Evolutionary conservation across 2,797 vertebrate species (phyloP), one percentile per base, ranked within the genome.

Genomic region (Nannoperca obscura): DNA sequence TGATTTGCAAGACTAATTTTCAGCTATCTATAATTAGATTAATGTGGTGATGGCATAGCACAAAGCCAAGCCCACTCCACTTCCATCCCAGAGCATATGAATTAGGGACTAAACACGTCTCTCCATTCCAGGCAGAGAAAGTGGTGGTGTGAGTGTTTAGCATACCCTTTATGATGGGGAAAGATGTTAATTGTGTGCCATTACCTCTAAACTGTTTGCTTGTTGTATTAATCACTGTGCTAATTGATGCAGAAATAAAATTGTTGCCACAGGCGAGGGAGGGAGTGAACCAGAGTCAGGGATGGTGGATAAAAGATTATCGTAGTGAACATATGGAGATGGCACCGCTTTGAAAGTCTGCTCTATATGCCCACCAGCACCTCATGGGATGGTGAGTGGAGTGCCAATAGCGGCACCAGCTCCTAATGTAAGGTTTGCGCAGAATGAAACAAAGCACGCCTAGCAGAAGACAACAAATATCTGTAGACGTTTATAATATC

Each of bases 201-300:
- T 98, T 99, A 98, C 97, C 96, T 97, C 97, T 98, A 98, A 99
- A 99, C 96, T 96, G 97, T 97, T 97, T 96, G 97, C 97, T 97
- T 98, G 97, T 98, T 97, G 97, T 97, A 98, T 99, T 99, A 99
- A 99, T 99, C 97, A 99, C 96, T 94, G 96, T 95, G 96, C 96
- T 99, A 99, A 99, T 99, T 99, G 97, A 99, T 98, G 97, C 97
- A 96, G 96, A 97, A 97, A 97, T 97, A 97, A 96, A 97, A 97
- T 96, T 92, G 95, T 97, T 97, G 98, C 97, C 98, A 97, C 95
- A 85, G 98, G 97, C 97, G 93, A 97, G 94, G 95, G 95, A 95
- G 92, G 94, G 65, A 96, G 95, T 93, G 95, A 96, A 95, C 94
- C 93, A 93, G 94, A 92, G 95, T 93, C 87, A 91, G 95, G 96